phyloP scores from a whole-genome alignment of 2,797 vertebrate genomes.

The Pseudotriccus pelzelni region DNA sequence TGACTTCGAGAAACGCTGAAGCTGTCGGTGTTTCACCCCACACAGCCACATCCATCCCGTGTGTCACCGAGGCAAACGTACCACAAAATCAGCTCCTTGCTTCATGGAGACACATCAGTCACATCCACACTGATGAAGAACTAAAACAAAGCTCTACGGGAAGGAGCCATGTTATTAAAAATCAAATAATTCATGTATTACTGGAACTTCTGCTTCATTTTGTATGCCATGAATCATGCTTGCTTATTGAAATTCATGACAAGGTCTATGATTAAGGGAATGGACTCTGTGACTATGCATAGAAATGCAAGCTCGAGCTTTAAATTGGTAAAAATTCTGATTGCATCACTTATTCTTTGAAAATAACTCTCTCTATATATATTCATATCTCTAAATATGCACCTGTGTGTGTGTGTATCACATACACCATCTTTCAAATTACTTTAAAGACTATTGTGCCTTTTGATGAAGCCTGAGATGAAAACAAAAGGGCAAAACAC shows the following conservation, averaged over 20 bases:
- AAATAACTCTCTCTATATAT: not conserved
- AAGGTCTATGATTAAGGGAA: conserved; percentile 9
- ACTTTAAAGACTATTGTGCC: not conserved
- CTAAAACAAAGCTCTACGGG: conserved; percentile 41
- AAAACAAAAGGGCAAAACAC: not conserved
- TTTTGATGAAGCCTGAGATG: not conserved
- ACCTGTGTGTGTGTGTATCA: not conserved
- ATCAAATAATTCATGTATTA: conserved; percentile 52
- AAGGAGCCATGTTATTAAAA: conserved; percentile 50
- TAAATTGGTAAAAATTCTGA: not conserved
- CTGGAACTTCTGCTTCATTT: conserved; percentile 47
- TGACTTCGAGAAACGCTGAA: not conserved
- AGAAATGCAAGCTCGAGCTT: not conserved
- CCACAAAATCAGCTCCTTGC: conserved; percentile 24
- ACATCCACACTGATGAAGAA: conserved; percentile 29
- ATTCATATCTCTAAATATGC: not conserved
- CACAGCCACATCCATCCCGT: not conserved
- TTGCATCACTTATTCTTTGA: not conserved
- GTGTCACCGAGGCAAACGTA: not conserved
- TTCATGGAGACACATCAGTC: conserved; percentile 24
- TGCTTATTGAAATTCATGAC: conserved; percentile 29
- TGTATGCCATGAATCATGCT: conserved; percentile 24
- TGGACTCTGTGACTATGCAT: not conserved
- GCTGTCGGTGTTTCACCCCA: not conserved
- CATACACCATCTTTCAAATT: not conserved